These are phyloP conservation scores for Penaeus vannamei DNA, from an alignment of 1,140 invertebrate genomes.

Conservation along the genomic window DNA sequence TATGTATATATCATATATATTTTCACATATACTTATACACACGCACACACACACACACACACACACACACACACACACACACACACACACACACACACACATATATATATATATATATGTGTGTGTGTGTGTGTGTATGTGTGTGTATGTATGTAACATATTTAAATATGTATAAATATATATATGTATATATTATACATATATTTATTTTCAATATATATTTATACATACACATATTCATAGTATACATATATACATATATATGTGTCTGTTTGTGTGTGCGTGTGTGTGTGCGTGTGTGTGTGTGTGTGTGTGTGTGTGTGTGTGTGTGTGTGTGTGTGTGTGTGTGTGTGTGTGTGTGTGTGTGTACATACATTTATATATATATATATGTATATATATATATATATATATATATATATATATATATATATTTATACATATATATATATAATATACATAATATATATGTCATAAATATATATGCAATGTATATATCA, in stretches of 20 bases:
- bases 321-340: background rate
- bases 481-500: no score
- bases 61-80: no score
- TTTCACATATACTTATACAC: no score
- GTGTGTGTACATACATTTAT: background rate
- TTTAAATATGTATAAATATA: background rate
- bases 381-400: background rate
- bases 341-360: background rate
- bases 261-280: background rate
- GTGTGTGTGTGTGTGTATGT: no score
- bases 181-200: background rate
- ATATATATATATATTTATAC: slow-evolving; percentile 38
- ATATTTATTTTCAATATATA: no score
- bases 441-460: slow-evolving; percentile 36
- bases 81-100: no score
- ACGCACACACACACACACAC: no score
- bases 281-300: slow-evolving; percentile 15
- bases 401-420: background rate
- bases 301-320: background rate
- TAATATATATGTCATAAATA: no score
- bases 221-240: background rate
- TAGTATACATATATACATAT: slow-evolving; percentile 1
- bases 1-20: no score
- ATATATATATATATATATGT: slow-evolving; percentile 19
- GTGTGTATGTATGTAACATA: no score